A percentile compares a stretch with the other conserved stretches of the same genome.
phyloP scores from a whole-genome alignment of 1,140 invertebrate species.

The Aethina tumida region DNA sequence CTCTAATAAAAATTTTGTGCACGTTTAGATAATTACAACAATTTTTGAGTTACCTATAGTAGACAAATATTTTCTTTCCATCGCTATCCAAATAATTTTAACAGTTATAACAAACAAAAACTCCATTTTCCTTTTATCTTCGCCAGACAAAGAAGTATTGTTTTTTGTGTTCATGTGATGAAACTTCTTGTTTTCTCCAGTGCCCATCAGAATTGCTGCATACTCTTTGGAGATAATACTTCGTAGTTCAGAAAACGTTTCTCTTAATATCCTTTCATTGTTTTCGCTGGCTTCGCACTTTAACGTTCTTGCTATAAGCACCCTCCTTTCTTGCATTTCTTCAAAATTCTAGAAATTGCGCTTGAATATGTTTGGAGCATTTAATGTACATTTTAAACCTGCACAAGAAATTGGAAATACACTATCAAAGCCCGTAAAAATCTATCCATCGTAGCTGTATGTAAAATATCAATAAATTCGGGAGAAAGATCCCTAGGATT shows the following conservation, averaged over 20 bases:
- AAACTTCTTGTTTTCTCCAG: conserved; percentile 38
- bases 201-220: conserved; percentile 43
- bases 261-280: no score
- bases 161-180: conserved; percentile 47
- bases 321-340: conserved; percentile 44
- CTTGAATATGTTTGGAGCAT: neutral
- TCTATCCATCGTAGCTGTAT: conserved; percentile 45
- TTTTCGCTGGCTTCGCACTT: conserved; percentile 44
- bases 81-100: conserved; percentile 49
- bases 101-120: conserved; percentile 43
- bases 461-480: conserved; percentile 48
- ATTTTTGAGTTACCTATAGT: conserved; percentile 50
- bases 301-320: conserved; percentile 43
- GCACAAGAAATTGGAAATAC: conserved; percentile 50
- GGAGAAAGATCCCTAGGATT: conserved; percentile 41
- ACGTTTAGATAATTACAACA: no score
- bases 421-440: conserved; percentile 51
- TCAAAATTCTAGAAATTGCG: conserved; percentile 24
- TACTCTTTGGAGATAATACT: conserved; percentile 50
- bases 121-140: conserved; percentile 48
- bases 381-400: conserved; percentile 30
- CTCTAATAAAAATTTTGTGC: no score
- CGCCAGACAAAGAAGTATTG: conserved; percentile 44
- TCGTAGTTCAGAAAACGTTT: conserved; percentile 46
- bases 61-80: conserved; percentile 44